Evolutionary conservation across 2,888 invertebrate genomes (phyloP), one percentile per base, ranked within the genome.

Genomic region (Idaea straminata): DNA sequence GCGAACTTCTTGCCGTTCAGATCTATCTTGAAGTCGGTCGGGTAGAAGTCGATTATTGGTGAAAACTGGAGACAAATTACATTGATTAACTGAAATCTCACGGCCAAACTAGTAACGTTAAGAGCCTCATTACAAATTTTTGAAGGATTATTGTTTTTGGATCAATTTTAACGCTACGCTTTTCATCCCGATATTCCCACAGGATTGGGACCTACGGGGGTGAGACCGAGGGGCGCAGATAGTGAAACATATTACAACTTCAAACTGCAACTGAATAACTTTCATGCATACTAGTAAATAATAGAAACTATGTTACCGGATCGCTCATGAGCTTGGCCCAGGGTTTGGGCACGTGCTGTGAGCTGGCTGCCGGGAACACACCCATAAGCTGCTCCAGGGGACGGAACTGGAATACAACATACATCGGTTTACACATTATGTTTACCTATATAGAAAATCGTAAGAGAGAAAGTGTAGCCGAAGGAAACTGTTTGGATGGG

Each of bases 341-440:
- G 4, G 99, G 96, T 71, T 94, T 88, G 16, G 99, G 99, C 67
- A 99, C 97, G 91, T 99, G 99, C 65, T 96, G 95, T 71, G 97
- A 95, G 91, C 98, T 99, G 61, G 98, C 99, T 15, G 99, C 99
- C 63, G 99, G 99, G 89, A 99, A 99, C 69, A 99, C 99, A 57
- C 99, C 97, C 99, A 99, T 99, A 82, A 99, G 91, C 93, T 99
- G 99, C 91, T 99, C 99, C 81, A 99, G 91, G 0, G 99, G 99
- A 73, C 96, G 96, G 92, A 99, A 99, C 96, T 97, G 85, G 25
- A 89, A 89, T 36, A 62, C 10, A 70, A 62, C n/a, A 62, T 15
- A 66, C 59, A 59, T n/a, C 62, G 35, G 15, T 34, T 47, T 36
- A 10, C 5, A 10, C 5, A 3, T 4, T 36, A 10, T 7, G 6